These are phyloP conservation scores for Kryptolebias marmoratus DNA, from an alignment of 2,113 vertebrate genomes.

Conservation along the genomic window DNA sequence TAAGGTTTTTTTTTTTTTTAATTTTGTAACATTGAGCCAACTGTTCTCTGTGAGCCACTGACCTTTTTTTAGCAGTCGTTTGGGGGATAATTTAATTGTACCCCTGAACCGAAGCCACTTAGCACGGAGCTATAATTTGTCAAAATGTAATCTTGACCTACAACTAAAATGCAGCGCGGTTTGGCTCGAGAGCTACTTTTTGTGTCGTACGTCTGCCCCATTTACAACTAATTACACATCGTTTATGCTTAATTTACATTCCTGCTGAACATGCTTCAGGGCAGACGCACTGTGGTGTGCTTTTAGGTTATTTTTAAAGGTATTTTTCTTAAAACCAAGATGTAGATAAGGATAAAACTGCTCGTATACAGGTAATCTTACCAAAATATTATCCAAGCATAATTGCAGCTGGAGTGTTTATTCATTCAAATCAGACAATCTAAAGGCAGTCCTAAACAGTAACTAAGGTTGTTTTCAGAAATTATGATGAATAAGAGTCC, in stretches of 20 bases:
- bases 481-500: neutral
- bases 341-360: neutral
- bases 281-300: neutral
- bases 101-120: constrained; percentile 51
- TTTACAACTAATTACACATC: constrained; percentile 43
- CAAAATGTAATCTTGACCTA: constrained; percentile 28
- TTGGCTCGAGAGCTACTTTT: constrained; percentile 17
- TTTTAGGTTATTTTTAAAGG: constrained; percentile 9
- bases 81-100: constrained; percentile 55
- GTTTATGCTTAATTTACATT: constrained; percentile 42
- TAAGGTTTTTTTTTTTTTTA: constrained; percentile 20
- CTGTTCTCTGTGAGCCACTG: constrained; percentile 37
- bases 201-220: constrained; percentile 17
- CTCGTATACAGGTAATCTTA: neutral
- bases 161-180: constrained; percentile 23
- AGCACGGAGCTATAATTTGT: constrained; percentile 46
- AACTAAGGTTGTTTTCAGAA: neutral
- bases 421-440: neutral
- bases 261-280: constrained; percentile 15
- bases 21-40: constrained; percentile 6
- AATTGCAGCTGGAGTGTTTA: neutral
- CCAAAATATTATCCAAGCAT: constrained; percentile 1
- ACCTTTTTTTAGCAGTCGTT: constrained; percentile 48
- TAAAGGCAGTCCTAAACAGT: neutral
- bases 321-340: constrained; percentile 3